Base-by-base conservation (phyloP, 2,797 vertebrate species). In the Acanthornis magna region DNA sequence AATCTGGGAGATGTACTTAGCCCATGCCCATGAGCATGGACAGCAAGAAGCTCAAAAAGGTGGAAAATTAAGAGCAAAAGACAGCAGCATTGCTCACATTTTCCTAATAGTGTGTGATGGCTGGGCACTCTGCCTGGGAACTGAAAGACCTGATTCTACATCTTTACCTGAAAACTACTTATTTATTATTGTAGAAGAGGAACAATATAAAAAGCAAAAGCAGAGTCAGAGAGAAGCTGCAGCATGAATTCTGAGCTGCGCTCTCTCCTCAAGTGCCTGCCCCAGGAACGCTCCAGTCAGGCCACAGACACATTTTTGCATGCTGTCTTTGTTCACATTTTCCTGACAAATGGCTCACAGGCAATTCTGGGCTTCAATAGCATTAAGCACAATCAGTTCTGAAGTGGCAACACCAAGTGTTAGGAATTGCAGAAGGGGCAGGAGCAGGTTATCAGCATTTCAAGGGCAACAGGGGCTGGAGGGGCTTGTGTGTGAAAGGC, bases 31-130 rank as follows among this genome's bases (percentile, higher is more conserved):
- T 1, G 3, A 63, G 19, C 27, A 45, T 0, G 4, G 43, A 34
- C n/a, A 74, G 40, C 38, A 55, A 16, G 48, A 50, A 50, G 16
- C 29, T 38, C 53, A 63, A 16, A 67, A 60, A 75, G 15, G 14
- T 3, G 4, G 13, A 68, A 79, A 79, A 71, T 0, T 0, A 77
- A 58, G 48, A 66, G 47, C 42, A 57, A n/a, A 58, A 23, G 9
- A 40, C 17, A 66, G 12, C 5, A 42, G 18, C 0, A 1, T 2
- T 26, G 26, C n/a, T 67, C 20, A 32, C 2, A 6, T 23, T 73
- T 53, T 42, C 20, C 36, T 62, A 47, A 74, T 0, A 7, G 14
- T 0, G 1, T 32, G 11, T 0, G 2, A 26, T 22, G 4, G 30
- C 16, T 42, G 29, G 9, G 16, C 27, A 27, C 18, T 36, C 57